Evolutionary conservation across 1,140 invertebrate genomes (phyloP), one percentile per base, ranked within the genome.

Genomic region (Neocloeon triangulifer): DNA sequence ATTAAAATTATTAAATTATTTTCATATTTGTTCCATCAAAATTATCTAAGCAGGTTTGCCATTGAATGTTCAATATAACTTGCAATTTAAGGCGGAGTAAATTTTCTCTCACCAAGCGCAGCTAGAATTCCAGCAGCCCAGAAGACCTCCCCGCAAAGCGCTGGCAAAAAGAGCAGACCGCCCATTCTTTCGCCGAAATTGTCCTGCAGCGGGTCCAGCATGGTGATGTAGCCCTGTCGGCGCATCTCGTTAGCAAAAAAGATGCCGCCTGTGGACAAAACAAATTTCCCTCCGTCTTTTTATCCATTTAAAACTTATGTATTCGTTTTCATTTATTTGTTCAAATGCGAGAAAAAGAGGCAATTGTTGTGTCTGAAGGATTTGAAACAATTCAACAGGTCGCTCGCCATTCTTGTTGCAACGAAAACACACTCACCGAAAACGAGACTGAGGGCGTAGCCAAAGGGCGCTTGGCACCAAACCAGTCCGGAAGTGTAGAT

Each of bases 211-310:
- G 92, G 92, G 60, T 98, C 94, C 56, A 98, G 53, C 92, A 98
- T 97, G 6, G 94, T 98, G 25, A 97, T 75, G 58, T 97, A 97
- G 31, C 89, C 91, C 55, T 94, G 79, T 51, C 81, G 68, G 40
- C 94, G 62, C 92, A 98, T 98, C 42, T 84, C 82, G 52, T 86
- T 88, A 31, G 92, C 92, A 58, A 97, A 98, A 52, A 98, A 91
- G 41, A 94, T 69, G 12, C 92, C 94, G 43, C 91, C 88, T 88
- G n/a, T 49, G 21, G 40, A 40, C 19, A 1, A n/a, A n/a, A n/a
- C n/a, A n/a, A n/a, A n/a, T n/a, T n/a, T n/a, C n/a, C n/a, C n/a
- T n/a, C n/a, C n/a, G n/a, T n/a, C n/a, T n/a, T n/a, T n/a, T n/a
- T n/a, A n/a, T n/a, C n/a, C n/a, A 25, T 12, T 25, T 12, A 25